Evolutionary conservation across 2,113 vertebrate genomes (phyloP), one percentile per base, ranked within the genome.

Genomic region (Stigmatopora nigra): DNA sequence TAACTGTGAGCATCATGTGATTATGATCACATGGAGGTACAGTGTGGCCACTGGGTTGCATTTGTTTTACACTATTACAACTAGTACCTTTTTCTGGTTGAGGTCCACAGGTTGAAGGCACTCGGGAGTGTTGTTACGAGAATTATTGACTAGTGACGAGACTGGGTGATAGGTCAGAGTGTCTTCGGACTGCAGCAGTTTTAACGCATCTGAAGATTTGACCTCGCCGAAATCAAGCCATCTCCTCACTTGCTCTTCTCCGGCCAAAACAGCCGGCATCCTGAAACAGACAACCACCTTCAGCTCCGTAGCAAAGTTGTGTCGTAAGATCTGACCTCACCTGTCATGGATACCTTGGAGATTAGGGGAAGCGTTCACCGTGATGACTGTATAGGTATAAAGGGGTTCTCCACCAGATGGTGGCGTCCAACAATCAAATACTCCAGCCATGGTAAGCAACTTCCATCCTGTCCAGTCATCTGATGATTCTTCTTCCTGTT

Each of bases 221-320:
- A 98, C 91, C 53, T 94, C 89, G 10, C 93, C 93, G 13, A 94
- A 99, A 84, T 99, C 89, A 48, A 99, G 86, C 95, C 95, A 99
- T 57, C 83, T 90, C 45, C 90, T 89, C 64, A 98, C 88, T 41
- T 95, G 93, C 8, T 97, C 95, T 0, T 98, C 94, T 38, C 95
- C 94, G 0, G 97, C 91, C 76, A 99, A 83, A 68, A 99, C 87
- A 1, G 95, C 97, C 36, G 96, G 97, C 97, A 99, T 99, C 87
- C 97, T 98, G 53, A 69, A 70, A 64, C 3, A n/a, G 46, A 49
- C 46, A 4, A 22, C 38, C 38, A 3, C 10, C n/a, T 15, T 61
- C 3, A 45, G 19, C n/a, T 46, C 7, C 3, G 12, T 12, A 20
- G 59, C 13, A 20, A 16, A 20, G 35, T 31, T 9, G 56, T 9